Percentiles rank a stretch among this genome's conserved stretches.
phyloP scores from a whole-genome alignment of 2,797 vertebrate species.

The Staurois parvus region DNA sequence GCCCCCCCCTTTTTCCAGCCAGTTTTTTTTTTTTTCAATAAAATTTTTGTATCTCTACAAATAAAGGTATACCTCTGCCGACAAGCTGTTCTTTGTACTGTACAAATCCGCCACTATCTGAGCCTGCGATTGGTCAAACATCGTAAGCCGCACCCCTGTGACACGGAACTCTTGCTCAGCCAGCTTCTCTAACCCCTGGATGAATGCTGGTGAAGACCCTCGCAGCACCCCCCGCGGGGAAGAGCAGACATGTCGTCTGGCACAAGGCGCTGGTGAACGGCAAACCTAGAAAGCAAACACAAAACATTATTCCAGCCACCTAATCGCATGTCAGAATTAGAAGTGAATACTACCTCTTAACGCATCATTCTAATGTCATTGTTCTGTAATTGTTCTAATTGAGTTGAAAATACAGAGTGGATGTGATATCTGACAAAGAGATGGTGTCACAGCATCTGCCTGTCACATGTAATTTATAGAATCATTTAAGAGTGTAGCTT shows the following conservation, averaged over 20 bases:
- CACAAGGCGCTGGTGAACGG: constrained; percentile 64
- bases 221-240: constrained; percentile 69
- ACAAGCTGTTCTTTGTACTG: constrained; percentile 46
- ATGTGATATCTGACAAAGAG: constrained; percentile 13
- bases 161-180: constrained; percentile 73
- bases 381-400: background rate
- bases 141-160: constrained; percentile 71
- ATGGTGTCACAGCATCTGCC: constrained; percentile 21
- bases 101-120: constrained; percentile 64
- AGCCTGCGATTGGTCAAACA: constrained; percentile 68
- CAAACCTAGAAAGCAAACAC: constrained; percentile 53
- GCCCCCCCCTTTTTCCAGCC: too few species aligned
- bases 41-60: too few species aligned
- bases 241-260: constrained; percentile 77
- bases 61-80: constrained; percentile 60
- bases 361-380: background rate
- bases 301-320: background rate
- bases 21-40: too few species aligned
- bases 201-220: constrained; percentile 64
- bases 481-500: background rate
- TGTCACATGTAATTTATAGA: constrained; percentile 30
- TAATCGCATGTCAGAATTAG: background rate
- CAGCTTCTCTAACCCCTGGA: constrained; percentile 71
- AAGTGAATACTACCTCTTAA: background rate
- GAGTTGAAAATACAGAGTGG: background rate